phyloP scores from a whole-genome alignment of 1,140 invertebrate genomes.

The Plectus sambesii region DNA sequence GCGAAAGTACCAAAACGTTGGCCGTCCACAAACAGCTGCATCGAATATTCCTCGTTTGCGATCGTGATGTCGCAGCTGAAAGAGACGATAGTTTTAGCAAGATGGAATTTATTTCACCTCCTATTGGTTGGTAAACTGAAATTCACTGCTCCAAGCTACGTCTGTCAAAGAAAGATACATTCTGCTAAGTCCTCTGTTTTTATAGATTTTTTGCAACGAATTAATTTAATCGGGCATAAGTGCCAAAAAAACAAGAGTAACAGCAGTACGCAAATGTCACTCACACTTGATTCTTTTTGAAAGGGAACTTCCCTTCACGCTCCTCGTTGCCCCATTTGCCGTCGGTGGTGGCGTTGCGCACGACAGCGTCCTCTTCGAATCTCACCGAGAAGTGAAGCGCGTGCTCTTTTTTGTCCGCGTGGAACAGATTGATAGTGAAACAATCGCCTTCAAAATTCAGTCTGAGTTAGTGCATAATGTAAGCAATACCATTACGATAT shows the following conservation, averaged over 20 bases:
- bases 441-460: slow-evolving; percentile 29
- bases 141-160: no score
- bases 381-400: slow-evolving; percentile 43
- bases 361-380: slow-evolving; percentile 38
- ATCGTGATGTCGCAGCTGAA: slow-evolving; percentile 43
- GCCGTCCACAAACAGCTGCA: slow-evolving; percentile 28
- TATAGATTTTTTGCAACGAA: no score
- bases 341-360: slow-evolving; percentile 23
- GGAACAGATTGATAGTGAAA: slow-evolving; percentile 42
- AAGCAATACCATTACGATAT: no score
- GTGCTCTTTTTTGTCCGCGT: slow-evolving; percentile 32
- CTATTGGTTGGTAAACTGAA: no score
- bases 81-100: no score
- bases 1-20: slow-evolving; percentile 21
- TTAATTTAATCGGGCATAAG: no score
- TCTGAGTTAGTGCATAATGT: no score
- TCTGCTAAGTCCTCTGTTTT: no score
- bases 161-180: no score
- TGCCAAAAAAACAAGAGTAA: no score
- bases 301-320: slow-evolving; percentile 29
- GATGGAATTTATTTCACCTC: no score
- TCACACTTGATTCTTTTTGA: slow-evolving; percentile 30
- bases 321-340: slow-evolving; percentile 29
- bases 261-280: no score
- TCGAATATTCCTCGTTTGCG: slow-evolving; percentile 35